Base-by-base conservation (phyloP, 2,113 vertebrate species). In the Callipepla californica region DNA sequence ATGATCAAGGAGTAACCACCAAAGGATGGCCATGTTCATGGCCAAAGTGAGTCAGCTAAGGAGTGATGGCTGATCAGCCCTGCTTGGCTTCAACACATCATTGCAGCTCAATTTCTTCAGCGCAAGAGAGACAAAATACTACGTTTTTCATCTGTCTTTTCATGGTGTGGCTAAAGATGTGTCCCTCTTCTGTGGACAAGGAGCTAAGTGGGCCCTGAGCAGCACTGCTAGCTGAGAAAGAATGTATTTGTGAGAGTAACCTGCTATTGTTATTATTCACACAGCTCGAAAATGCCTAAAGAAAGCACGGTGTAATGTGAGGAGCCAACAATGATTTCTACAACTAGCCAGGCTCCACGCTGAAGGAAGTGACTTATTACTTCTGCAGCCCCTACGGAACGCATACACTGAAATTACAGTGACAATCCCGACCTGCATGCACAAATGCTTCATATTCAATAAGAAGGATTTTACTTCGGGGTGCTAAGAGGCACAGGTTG, bases 371-470 rank as follows among this genome's bases (percentile, higher is more conserved):
- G 66, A 55, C 40, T 86, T 61, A 28, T 61, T 90, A 32, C 38
- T 30, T 44, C 26, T 7, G 4, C 40, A 65, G 7, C 6, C 25
- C 22, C 2, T 0, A 26, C 0, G 2, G 58, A 75, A 17, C 13
- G 50, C 32, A 4, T 4, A 8, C 5, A 44, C 30, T 34, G 45
- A 57, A 36, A 50, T 81, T 32, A 22, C 30, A n/a, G 14, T 2
- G 3, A 30, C 13, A 11, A 8, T 34, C 23, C 34, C 3, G 4
- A 34, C 7, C 26, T 42, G n/a, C 0, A 8, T 48, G 2, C 2
- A 1, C 3, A 3, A 17, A 18, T 0, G 0, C 42, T 55, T 8
- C 3, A 1, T 28, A 4, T 45, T 16, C 44, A 9, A 63, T 51
- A 32, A 67, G 40, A 61, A 28, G n/a, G 50, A 26, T 58, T 80